phyloP scores from a whole-genome alignment of 92 coral and sea anemone genomes.

The Plumapathes pennacea region DNA sequence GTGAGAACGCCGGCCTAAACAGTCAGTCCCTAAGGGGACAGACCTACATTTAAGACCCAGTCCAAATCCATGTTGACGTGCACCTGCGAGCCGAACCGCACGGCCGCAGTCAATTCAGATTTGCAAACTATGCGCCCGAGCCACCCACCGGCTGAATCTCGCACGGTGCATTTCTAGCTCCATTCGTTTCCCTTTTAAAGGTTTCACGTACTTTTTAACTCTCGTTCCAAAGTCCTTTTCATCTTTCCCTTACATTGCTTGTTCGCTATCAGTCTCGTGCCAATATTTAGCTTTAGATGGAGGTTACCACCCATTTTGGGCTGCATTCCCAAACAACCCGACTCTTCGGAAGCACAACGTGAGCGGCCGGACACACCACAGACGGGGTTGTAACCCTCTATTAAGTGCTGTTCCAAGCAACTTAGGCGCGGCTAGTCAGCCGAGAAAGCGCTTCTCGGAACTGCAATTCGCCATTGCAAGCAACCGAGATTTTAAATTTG shows the following conservation, averaged over 20 bases:
- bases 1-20: no score
- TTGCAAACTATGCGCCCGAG: conserved; percentile 43
- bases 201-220: conserved; percentile 46
- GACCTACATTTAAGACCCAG: no score
- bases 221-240: conserved; percentile 66
- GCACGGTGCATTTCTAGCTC: conserved; percentile 58
- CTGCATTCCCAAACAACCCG: conserved; percentile 63
- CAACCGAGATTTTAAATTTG: conserved; percentile 63
- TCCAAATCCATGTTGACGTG: no score
- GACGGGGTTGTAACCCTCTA: conserved; percentile 74
- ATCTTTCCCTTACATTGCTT: conserved; percentile 65
- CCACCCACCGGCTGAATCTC: conserved; percentile 67
- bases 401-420: conserved; percentile 65
- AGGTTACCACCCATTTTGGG: no score
- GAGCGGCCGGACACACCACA: conserved; percentile 29
- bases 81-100: no score
- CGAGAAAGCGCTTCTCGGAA: conserved; percentile 43
- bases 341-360: conserved; percentile 55
- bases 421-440: conserved; percentile 42
- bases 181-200: conserved; percentile 56
- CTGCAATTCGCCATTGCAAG: conserved; percentile 57
- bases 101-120: conserved; percentile 46
- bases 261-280: conserved; percentile 62
- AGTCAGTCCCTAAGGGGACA: no score
- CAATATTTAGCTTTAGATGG: conserved; percentile 52